Conservation (phyloP, 2,888 invertebrate genomes). For the Epistrophella euchroma region DNA sequence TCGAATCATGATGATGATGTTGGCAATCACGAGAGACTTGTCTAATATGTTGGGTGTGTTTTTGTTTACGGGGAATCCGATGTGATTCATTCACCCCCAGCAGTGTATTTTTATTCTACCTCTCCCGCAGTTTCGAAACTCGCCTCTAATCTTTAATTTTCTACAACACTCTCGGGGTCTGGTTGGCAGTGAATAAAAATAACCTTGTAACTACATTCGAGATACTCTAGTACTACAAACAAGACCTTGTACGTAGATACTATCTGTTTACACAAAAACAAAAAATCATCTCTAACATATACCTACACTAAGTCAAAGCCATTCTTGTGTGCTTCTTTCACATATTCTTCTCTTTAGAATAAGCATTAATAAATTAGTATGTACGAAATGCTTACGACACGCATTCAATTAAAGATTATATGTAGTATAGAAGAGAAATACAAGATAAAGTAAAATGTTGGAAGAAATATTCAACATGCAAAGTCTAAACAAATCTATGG, state of each 20-base stretch:
- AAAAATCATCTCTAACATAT: conserved; percentile 43
- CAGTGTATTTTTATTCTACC: conserved; percentile 20
- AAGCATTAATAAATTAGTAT: not conserved
- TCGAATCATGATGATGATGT: conserved; percentile 11
- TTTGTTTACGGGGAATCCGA: conserved; percentile 67
- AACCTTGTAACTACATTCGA: conserved; percentile 70
- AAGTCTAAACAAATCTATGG: not conserved
- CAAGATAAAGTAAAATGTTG: not conserved
- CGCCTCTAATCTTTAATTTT: conserved; percentile 42
- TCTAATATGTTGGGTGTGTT: conserved; percentile 35
- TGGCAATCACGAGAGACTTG: conserved; percentile 36
- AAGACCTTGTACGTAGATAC: conserved; percentile 45
- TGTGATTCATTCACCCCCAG: conserved; percentile 66
- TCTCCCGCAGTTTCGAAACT: conserved; percentile 23
- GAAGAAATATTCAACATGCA: not conserved
- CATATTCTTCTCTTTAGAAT: not conserved
- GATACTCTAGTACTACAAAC: conserved; percentile 30
- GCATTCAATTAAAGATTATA: not conserved
- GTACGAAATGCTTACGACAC: not conserved
- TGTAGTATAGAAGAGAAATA: not conserved
- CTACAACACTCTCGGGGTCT: conserved; percentile 17
- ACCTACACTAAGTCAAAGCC: not conserved
- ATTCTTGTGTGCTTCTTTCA: not conserved
- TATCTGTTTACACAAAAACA: conserved; percentile 21
- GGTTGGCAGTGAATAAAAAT: conserved; percentile 51